A percentile compares a stretch with the other conserved stretches of the same genome.
phyloP scores from a whole-genome alignment of 2,888 invertebrate species.

The Melinopterus prodromus region DNA sequence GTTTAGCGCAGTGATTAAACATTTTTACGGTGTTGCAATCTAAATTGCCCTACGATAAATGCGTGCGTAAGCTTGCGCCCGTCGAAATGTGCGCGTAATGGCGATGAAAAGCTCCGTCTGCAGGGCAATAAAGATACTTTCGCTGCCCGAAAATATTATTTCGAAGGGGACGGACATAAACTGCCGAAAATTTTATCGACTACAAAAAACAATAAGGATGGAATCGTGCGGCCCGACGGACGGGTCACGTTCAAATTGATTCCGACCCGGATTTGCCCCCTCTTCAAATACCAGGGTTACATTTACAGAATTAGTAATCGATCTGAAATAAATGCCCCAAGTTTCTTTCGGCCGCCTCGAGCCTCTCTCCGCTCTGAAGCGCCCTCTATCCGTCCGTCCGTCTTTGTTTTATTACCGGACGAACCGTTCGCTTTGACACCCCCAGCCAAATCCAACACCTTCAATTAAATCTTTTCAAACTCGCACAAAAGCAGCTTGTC shows the following conservation, averaged over 20 bases:
- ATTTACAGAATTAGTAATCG: constrained; percentile 43
- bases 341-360: constrained; percentile 4
- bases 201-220: constrained; percentile 25
- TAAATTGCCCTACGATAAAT: neutral
- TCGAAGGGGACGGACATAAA: constrained; percentile 8
- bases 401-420: constrained; percentile 27
- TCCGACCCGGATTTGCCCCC: constrained; percentile 26
- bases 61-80: neutral
- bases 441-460: constrained; percentile 4
- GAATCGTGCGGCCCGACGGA: constrained; percentile 15
- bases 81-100: neutral
- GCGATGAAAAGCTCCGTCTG: constrained; percentile 9
- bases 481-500: constrained; percentile 4
- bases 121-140: constrained; percentile 16
- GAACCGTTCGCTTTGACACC: neutral
- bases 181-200: constrained; percentile 21
- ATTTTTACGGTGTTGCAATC: constrained; percentile 20
- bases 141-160: constrained; percentile 14
- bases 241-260: constrained; percentile 38
- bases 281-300: constrained; percentile 37
- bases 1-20: constrained; percentile 23
- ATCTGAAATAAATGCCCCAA: constrained; percentile 38
- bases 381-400: constrained; percentile 11
- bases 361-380: neutral
- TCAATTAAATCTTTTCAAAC: constrained; percentile 4